Percentiles rank a stretch among this genome's conserved stretches.
phyloP scores from a whole-genome alignment of 1,140 invertebrate species.

The Luehdorfia chinensis region DNA sequence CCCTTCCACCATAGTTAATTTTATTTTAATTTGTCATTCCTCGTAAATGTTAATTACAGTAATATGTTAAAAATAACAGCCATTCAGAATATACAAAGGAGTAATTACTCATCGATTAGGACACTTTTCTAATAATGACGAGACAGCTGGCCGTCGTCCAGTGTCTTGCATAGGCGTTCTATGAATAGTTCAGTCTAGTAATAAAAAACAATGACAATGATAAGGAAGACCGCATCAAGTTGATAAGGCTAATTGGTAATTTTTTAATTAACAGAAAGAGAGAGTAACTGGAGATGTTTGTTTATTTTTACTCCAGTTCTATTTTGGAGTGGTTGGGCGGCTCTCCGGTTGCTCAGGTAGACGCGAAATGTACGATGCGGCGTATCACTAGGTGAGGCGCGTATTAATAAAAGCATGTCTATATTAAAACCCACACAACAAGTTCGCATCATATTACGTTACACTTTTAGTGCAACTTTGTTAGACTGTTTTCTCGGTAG shows the following conservation, averaged over 20 bases:
- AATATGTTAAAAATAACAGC: slow-evolving; percentile 7
- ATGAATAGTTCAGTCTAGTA: slow-evolving; percentile 41
- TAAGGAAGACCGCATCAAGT: slow-evolving; percentile 18
- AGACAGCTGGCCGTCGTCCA: slow-evolving; percentile 39
- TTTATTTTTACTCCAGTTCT: slow-evolving; percentile 37
- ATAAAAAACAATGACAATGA: slow-evolving; percentile 26
- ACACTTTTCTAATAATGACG: slow-evolving; percentile 17
- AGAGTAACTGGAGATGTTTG: slow-evolving; percentile 40
- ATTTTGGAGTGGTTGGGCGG: slow-evolving; percentile 37
- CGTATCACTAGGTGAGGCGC: slow-evolving; percentile 42
- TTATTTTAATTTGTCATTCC: too few species aligned
- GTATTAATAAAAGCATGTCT: slow-evolving; percentile 54
- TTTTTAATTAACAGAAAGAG: slow-evolving; percentile 20
- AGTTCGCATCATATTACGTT: slow-evolving; percentile 48
- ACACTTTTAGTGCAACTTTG: slow-evolving; percentile 19
- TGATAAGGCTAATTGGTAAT: slow-evolving; percentile 24
- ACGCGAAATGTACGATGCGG: slow-evolving; percentile 37
- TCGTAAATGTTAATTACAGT: too few species aligned
- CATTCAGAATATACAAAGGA: neutral
- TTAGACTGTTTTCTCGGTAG: neutral
- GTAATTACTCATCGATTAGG: slow-evolving; percentile 11
- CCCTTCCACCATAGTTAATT: too few species aligned
- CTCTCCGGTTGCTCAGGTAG: slow-evolving; percentile 43
- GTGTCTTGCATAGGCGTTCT: slow-evolving; percentile 22
- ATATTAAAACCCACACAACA: slow-evolving; percentile 48